Base-by-base conservation (phyloP, 2,113 vertebrate genomes). In the Protobothrops flavoviridis region DNA sequence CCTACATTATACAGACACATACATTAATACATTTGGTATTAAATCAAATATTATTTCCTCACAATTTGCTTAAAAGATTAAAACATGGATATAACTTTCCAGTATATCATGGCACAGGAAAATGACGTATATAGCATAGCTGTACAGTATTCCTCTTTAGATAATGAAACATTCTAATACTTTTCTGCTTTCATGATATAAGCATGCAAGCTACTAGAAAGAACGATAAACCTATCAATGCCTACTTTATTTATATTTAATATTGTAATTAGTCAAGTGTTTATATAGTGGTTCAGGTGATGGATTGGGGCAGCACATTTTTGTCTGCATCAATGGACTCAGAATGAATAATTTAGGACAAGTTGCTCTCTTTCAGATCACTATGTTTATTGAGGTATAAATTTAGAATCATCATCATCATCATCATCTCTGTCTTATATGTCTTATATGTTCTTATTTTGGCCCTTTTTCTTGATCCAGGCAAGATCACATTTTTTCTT, bases 191-290 rank as follows among this genome's bases (percentile, higher is more conserved):
- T 50, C 56, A 50, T 87, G 24, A 87, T 21, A n/a, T 15, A 2
- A 86, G 39, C 26, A 64, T 29, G 59, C 33, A 39, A 11, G 29
- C 5, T 88, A 6, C 48, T 29, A 33, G 9, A 59, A 86, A 91
- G 39, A 57, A 45, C 26, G 57, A 87, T 56, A 87, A 87, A 45
- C 20, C 91, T 88, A 88, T 92, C 85, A 88, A 88, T 88, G 87
- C 53, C 86, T n/a, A 88, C 53, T 92, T 92, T 48, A n/a, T 59
- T 50, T 50, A 64, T 48, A 69, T 69, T 92, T 57, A 69, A 88
- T 92, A 69, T 88, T 92, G 85, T 69, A 88, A n/a, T 53, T 69
- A 88, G 88, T 20, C 55, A 56, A 56, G 55, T 56, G 55, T 20
- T 4, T 17, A 20, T 56, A 56, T 56, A 56, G 55, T 56, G 55